Evolutionary conservation across 2,113 vertebrate genomes (phyloP).

Genomic region (Apeltes quadracus): DNA sequence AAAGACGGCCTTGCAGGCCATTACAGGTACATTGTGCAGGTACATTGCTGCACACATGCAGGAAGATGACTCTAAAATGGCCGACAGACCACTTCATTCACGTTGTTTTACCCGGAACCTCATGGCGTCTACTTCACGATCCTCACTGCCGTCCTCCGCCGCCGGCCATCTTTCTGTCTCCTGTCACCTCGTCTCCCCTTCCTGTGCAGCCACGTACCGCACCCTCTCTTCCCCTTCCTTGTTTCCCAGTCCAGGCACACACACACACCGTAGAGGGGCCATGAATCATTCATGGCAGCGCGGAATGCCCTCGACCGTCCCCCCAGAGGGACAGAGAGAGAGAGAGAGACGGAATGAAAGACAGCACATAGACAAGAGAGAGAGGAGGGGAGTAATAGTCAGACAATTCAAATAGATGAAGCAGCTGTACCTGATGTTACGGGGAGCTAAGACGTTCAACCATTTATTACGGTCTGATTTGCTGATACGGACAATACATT

Average conservation of each 20-base stretch:
- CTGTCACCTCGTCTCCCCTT: constrained; percentile 55
- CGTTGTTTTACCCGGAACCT: not conserved
- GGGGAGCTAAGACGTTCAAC: constrained; percentile 20
- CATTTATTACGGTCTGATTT: constrained; percentile 36
- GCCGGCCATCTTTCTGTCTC: constrained; percentile 16
- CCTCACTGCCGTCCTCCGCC: constrained; percentile 24
- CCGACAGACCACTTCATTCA: not conserved
- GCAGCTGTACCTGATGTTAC: constrained; percentile 29
- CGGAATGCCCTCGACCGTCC: constrained; percentile 67
- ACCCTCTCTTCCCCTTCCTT: constrained; percentile 34
- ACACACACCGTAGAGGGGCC: constrained; percentile 59
- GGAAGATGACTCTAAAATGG: not conserved
- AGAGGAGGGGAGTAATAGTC: constrained; percentile 30
- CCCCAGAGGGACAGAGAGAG: constrained; percentile 46
- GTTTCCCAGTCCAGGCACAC: constrained; percentile 71
- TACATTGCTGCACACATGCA: not conserved
- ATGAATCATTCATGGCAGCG: constrained; percentile 78
- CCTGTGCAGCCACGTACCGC: constrained; percentile 30
- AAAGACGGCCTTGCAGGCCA: constrained; percentile 7
- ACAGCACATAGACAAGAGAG: constrained; percentile 16
- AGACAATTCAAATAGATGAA: constrained; percentile 33
- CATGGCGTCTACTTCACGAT: not conserved
- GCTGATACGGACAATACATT: constrained; percentile 15
- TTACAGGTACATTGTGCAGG: too few species aligned
- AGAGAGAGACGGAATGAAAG: constrained; percentile 35